Evolutionary conservation across 2,113 vertebrate species (phyloP).

Genomic region (Lontra canadensis): DNA sequence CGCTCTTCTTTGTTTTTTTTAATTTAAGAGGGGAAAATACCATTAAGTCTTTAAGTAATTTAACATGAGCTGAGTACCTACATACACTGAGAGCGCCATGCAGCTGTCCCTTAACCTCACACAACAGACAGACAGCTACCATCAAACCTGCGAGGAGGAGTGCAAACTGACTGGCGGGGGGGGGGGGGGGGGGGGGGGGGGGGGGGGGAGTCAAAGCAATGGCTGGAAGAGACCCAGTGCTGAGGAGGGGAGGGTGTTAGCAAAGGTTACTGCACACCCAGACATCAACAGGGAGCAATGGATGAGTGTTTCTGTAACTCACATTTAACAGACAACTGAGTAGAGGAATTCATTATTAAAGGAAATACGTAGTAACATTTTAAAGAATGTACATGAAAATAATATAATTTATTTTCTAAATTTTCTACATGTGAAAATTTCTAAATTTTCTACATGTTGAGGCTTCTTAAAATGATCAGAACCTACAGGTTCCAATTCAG

Average conservation of each 20-base stretch:
- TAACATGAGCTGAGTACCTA: neutral
- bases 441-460: neutral
- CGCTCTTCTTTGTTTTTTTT: neutral
- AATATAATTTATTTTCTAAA: conserved; percentile 47
- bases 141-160: neutral
- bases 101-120: neutral
- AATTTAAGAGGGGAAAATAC: neutral
- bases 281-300: neutral
- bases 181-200: neutral
- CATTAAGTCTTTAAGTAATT: neutral
- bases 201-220: neutral
- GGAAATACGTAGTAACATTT: neutral
- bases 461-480: conserved; percentile 46
- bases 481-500: neutral
- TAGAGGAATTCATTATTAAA: neutral
- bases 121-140: neutral
- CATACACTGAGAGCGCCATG: neutral
- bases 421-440: neutral
- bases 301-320: neutral
- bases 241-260: neutral
- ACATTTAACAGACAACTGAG: neutral
- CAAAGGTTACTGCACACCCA: neutral
- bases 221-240: neutral
- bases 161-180: neutral
- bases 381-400: neutral